Percentiles rank a stretch among this genome's conserved stretches.
Conservation (phyloP, 92 coral and sea anemone species). For the Siderastrea radians region DNA sequence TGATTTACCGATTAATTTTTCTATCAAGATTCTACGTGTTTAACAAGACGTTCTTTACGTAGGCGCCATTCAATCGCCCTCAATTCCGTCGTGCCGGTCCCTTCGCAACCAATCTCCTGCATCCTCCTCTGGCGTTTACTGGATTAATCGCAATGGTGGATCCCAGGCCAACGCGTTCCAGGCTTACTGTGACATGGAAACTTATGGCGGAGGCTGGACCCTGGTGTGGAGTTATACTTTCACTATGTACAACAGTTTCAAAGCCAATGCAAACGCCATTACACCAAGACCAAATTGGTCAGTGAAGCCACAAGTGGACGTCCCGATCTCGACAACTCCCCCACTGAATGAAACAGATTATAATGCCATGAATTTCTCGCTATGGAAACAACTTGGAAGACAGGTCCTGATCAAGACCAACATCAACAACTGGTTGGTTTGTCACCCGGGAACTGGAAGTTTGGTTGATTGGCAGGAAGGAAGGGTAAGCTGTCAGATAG, state of each 20-base stretch:
- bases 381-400: conserved; percentile 62
- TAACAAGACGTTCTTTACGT: neutral
- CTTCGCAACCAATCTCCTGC: conserved; percentile 14
- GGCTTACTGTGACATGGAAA: conserved; percentile 66
- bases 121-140: conserved; percentile 59
- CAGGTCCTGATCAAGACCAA: conserved; percentile 46
- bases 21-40: too few species aligned
- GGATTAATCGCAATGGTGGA: conserved; percentile 63
- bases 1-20: too few species aligned
- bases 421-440: conserved; percentile 58
- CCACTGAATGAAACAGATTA: conserved; percentile 63
- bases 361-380: conserved; percentile 29
- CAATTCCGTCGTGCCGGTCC: conserved; percentile 36
- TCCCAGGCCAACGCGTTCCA: conserved; percentile 49
- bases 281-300: conserved; percentile 38
- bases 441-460: conserved; percentile 62
- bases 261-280: neutral
- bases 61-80: neutral
- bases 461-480: conserved; percentile 64
- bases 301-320: neutral
- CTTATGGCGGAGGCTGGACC: conserved; percentile 45
- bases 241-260: neutral
- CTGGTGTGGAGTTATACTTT: conserved; percentile 41
- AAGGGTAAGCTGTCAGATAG: conserved; percentile 33
- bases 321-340: conserved; percentile 25